Base-by-base conservation (phyloP, 2,797 vertebrate genomes). In the Betta splendens region DNA sequence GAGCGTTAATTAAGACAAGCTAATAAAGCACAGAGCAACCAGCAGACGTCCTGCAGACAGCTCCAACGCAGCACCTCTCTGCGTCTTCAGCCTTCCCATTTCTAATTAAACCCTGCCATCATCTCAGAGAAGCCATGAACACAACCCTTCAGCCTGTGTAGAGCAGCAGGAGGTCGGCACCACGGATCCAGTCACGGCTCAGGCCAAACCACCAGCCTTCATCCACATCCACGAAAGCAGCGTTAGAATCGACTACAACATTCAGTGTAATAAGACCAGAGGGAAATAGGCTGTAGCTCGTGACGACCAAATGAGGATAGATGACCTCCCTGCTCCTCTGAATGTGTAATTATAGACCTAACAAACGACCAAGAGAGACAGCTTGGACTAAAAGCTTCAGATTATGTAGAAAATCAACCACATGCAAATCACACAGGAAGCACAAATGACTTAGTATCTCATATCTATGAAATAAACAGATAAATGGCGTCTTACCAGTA, bases 401-500 rank as follows among this genome's bases (percentile, higher is more conserved):
- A n/a, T n/a, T n/a, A n/a, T n/a, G 44, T 11, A 9, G 48, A 46
- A 36, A 10, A 37, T 45, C 48, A 39, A 32, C 25, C 40, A 17
- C 0, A 2, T 23, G 7, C 12, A 26, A 46, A 15, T 28, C 23
- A 11, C 8, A 31, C 16, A 22, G 8, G 10, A 9, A 6, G 29
- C 17, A 26, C 25, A 26, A 26, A 26, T 7, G 26, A 26, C 25
- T 26, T 26, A 7, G 22, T 22, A 22, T 5, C n/a, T n/a, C n/a
- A 22, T 11, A 7, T 13, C 28, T 13, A 28, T 10, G 33, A 10
- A 9, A 4, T 7, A 12, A 13, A 26, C 21, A 26, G 8, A 47
- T 6, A 18, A 40, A 53, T 3, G 25, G n/a, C 13, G 39, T 92
- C 96, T 97, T 89, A 98, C 97, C 95, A 98, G 90, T 88, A 98